Evolutionary conservation across 1,140 invertebrate genomes (phyloP).

Genomic region (Daktulosphaira vitifoliae): DNA sequence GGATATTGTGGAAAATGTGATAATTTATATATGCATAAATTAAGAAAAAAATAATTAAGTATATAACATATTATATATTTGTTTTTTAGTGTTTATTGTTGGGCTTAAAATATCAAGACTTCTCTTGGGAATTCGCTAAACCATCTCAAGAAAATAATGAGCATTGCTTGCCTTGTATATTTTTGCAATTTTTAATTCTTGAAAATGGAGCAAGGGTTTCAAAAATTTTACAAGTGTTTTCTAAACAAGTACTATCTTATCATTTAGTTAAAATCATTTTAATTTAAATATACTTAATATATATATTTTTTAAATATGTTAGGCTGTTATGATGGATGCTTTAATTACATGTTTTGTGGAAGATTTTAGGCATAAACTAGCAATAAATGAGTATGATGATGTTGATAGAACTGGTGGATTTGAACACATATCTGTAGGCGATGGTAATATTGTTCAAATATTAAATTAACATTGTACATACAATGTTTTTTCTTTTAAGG

Average conservation of each 20-base stretch:
- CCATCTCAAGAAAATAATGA: slow-evolving; percentile 76
- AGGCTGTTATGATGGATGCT: slow-evolving; percentile 83
- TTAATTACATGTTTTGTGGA: slow-evolving; percentile 78
- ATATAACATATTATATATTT: slow-evolving; percentile 1
- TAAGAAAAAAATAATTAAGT: background rate
- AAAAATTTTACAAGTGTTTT: slow-evolving; percentile 81
- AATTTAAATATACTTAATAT: background rate
- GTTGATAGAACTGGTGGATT: slow-evolving; percentile 39
- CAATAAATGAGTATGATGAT: slow-evolving; percentile 25
- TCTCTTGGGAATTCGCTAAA: slow-evolving; percentile 82
- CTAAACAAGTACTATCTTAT: slow-evolving; percentile 54
- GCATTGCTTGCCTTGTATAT: slow-evolving; percentile 72
- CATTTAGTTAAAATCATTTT: background rate
- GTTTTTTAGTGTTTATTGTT: slow-evolving; percentile 65
- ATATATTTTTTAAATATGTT: slow-evolving; percentile 22
- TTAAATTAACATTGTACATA: slow-evolving; percentile 2
- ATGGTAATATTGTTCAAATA: slow-evolving; percentile 40
- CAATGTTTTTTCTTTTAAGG: slow-evolving; percentile 13
- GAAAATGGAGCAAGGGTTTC: slow-evolving; percentile 75
- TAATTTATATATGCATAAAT: slow-evolving; percentile 41
- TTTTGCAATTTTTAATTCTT: slow-evolving; percentile 76
- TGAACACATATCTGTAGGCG: slow-evolving; percentile 43
- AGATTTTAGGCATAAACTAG: slow-evolving; percentile 49
- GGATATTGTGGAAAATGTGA: slow-evolving; percentile 73
- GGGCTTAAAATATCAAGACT: slow-evolving; percentile 73